Conservation (phyloP, 2,797 vertebrate species). For the Gobionotothen gibberifrons region DNA sequence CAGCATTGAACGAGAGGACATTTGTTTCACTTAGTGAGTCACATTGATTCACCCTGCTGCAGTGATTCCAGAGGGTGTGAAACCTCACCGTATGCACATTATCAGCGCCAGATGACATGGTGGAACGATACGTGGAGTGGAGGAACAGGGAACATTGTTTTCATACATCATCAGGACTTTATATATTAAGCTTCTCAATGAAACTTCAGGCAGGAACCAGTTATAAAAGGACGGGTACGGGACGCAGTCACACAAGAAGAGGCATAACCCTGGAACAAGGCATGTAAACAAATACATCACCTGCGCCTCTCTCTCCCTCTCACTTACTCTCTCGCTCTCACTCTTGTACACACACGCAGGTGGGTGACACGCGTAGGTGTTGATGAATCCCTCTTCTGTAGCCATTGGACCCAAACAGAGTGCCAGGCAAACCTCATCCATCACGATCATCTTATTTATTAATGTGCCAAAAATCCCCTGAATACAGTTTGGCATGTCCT, state of each 20-base stretch:
- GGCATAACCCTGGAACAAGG: conserved; percentile 58
- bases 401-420: conserved; percentile 71
- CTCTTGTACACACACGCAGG: conserved; percentile 42
- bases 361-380: conserved; percentile 62
- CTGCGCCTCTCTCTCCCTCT: conserved; percentile 48
- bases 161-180: conserved; percentile 25
- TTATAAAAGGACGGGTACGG: conserved; percentile 13
- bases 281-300: conserved; percentile 75
- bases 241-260: conserved; percentile 34
- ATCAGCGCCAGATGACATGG: conserved; percentile 50
- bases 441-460: conserved; percentile 84
- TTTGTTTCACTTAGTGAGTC: conserved; percentile 74
- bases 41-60: conserved; percentile 69
- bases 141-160: conserved; percentile 40
- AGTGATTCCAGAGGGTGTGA: conserved; percentile 53
- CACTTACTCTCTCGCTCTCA: conserved; percentile 37
- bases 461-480: conserved; percentile 75
- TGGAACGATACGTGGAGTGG: conserved; percentile 54
- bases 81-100: conserved; percentile 51
- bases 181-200: conserved; percentile 28
- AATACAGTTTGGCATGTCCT: conserved; percentile 81
- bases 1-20: conserved; percentile 57
- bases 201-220: conserved; percentile 19
- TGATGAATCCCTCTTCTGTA: conserved; percentile 76
- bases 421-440: conserved; percentile 75